phyloP scores from a whole-genome alignment of 1,140 invertebrate species.

The Nomia melanderi region DNA sequence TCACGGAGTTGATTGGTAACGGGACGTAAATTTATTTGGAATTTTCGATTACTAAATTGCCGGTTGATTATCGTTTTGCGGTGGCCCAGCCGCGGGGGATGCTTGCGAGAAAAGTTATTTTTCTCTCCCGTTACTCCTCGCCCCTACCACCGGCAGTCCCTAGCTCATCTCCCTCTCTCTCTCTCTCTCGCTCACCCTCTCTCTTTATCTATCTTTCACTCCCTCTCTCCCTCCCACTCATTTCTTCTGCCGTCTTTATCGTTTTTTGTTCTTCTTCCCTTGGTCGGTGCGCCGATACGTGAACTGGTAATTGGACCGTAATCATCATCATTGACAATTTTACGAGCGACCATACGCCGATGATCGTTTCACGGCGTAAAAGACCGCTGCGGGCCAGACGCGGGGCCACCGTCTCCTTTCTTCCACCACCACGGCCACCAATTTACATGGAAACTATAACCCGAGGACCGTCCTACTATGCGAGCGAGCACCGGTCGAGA shows the following conservation, averaged over 20 bases:
- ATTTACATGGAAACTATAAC: constrained; percentile 58
- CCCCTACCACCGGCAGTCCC: background rate
- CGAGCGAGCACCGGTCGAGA: background rate
- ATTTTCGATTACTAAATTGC: constrained; percentile 39
- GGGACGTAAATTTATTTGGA: constrained; percentile 41
- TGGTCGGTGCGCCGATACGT: constrained; percentile 15
- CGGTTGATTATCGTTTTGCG: constrained; percentile 36
- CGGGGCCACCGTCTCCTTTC: constrained; percentile 10
- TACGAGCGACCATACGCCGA: constrained; percentile 49
- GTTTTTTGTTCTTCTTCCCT: background rate
- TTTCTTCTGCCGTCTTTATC: background rate
- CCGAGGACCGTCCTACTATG: constrained; percentile 25
- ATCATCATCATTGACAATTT: constrained; percentile 61
- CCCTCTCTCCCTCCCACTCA: no score
- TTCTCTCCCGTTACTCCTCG: constrained; percentile 31
- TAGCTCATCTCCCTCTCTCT: background rate
- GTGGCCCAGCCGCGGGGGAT: background rate
- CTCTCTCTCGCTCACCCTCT: no score
- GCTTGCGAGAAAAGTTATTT: constrained; percentile 27
- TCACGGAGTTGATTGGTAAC: constrained; percentile 27
- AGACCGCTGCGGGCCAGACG: constrained; percentile 37
- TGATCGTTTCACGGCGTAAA: constrained; percentile 49
- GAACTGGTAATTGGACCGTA: constrained; percentile 52
- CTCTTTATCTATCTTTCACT: no score
- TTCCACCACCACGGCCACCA: constrained; percentile 4